Evolutionary conservation across 2,113 vertebrate genomes (phyloP), one percentile per base, ranked within the genome.

Genomic region (Planiliza haematocheilus): DNA sequence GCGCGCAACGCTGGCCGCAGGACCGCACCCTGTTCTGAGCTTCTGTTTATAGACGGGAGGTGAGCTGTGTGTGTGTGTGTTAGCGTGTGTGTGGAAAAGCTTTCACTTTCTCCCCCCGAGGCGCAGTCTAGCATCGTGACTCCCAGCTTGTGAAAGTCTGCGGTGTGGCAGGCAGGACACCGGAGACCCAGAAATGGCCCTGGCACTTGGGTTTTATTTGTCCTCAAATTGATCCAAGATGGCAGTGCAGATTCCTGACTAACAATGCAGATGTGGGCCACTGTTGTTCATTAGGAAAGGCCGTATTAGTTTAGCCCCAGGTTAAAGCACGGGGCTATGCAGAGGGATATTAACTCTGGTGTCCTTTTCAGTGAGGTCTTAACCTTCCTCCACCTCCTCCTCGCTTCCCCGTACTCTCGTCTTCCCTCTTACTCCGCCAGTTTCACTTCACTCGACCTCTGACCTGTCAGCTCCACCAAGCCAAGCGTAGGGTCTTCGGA

Each of bases 221-320:
- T 24, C 81, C 88, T 87, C 80, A 88, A 89, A 92, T 90, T 84
- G 86, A 84, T 92, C 87, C 88, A 91, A 91, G 81, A 86, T 82
- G 87, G 60, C 74, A 63, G 64, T 2, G 7, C 63, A 74, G 80
- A 85, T 85, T 89, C 77, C 85, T 74, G n/a, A 53, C 63, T 72
- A 85, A 87, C 81, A 83, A 84, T 77, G 79, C 81, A 90, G 82
- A 85, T 81, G 82, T 85, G 60, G 36, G 74, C 71, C 69, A 41
- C 90, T 90, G 91, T 73, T 89, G 84, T 85, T 93, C 78, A 90
- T 91, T 82, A 89, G 72, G 12, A 61, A 66, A 68, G 83, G 87
- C 79, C 59, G 49, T 89, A 71, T 86, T 88, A 79, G 88, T 87
- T 92, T 88, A 91, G 88, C 87, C 84, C 17, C 34, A 10, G 83